Conservation (phyloP, 2,797 vertebrate genomes). For the Meda fulgida region DNA sequence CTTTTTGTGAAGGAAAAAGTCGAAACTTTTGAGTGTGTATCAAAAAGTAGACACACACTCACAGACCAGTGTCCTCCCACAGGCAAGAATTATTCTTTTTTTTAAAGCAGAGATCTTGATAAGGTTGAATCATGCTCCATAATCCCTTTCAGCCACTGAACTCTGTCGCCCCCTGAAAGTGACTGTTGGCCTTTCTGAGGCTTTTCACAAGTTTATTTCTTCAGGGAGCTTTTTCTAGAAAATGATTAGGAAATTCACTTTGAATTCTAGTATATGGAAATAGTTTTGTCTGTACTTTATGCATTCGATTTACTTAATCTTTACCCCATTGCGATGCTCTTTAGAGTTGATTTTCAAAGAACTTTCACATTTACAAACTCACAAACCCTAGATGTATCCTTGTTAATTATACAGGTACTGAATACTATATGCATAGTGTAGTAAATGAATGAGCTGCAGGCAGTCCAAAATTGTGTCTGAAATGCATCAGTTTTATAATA, state of each 20-base stretch:
- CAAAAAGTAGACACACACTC: too few species aligned
- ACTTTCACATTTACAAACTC: background rate
- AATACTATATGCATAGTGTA: background rate
- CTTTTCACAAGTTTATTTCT: background rate
- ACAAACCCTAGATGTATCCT: background rate
- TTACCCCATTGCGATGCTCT: background rate
- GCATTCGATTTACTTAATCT: background rate
- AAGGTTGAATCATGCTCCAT: conserved; percentile 26
- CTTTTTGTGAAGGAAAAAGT: too few species aligned
- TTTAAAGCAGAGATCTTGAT: background rate
- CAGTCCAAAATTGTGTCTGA: conserved; percentile 20
- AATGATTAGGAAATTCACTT: background rate
- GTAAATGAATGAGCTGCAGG: background rate
- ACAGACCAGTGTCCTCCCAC: background rate
- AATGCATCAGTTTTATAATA: conserved; percentile 30
- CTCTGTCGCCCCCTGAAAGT: conserved; percentile 7
- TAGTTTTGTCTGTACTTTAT: background rate
- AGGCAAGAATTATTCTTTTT: background rate
- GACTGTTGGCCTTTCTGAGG: background rate
- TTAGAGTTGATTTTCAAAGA: background rate
- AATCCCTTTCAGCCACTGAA: conserved; percentile 17
- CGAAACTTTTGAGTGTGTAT: too few species aligned
- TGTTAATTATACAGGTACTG: background rate
- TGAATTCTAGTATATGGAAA: background rate
- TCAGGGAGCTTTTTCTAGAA: background rate